Base-by-base conservation (phyloP, 2,888 invertebrate species). In the Sinelater perroti region DNA sequence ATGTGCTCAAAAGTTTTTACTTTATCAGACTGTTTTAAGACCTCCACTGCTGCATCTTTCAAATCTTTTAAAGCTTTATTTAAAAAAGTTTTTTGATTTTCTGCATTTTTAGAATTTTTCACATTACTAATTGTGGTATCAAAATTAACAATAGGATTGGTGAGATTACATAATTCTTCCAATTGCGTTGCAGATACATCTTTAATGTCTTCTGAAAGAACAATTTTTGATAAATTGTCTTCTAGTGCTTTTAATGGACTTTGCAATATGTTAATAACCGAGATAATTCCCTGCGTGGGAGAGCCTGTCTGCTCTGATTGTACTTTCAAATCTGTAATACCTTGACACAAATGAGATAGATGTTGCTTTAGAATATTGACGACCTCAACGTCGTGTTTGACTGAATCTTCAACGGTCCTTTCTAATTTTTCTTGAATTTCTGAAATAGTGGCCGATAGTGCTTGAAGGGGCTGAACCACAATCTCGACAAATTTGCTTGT, bases 391-490 rank as follows among this genome's bases (percentile, higher is more conserved):
- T 55, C 55, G 4, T 40, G 28, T 20, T 3, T 10, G 8, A 21
- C 8, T 7, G 16, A 11, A 17, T 35, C 35, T 2, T 35, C 17
- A 3, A 8, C 2, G 2, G 14, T n/a, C 24, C 24, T 14, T 40
- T 24, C 40, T 24, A 44, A n/a, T 17, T 44, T 44, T 24, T 30
- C 28, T 44, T 44, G 30, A n/a, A 44, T 44, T 4, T 44, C 28
- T 24, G 10, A 17, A 24, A 44, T 17, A 7, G 14, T 24, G 4
- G 28, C 67, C 26, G 59, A 56, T 24, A 73, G 38, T 10, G 61
- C 54, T 49, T 67, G 52, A n/a, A 73, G 26, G n/a, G 70, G 68
- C 56, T 66, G 59, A 21, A 56, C 38, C 2, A 56, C 50, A 20
- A 60, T 44, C 3, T 56, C 35, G 4, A 58, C 45, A 14, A 60